Conservation (phyloP, 1,140 invertebrate genomes). For the Hetaerina americana region DNA sequence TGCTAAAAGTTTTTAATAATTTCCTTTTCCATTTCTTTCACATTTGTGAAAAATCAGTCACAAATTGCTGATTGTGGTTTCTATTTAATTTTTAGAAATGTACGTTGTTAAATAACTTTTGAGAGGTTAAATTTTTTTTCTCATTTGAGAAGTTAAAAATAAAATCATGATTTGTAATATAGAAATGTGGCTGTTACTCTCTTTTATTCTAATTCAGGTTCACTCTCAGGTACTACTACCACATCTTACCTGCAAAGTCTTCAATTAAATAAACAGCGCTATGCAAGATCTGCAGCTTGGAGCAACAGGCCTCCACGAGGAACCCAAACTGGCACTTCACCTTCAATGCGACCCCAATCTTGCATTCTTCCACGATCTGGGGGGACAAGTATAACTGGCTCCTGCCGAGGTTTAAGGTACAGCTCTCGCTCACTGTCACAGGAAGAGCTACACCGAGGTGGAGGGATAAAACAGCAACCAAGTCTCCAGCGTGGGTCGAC, state of each 20-base stretch:
- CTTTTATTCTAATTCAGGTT: background rate
- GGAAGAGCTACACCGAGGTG: background rate
- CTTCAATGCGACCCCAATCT: background rate
- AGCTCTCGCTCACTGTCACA: background rate
- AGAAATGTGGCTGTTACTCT: no score
- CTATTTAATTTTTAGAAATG: no score
- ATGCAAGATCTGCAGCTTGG: background rate
- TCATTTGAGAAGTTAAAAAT: no score
- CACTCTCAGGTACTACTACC: background rate
- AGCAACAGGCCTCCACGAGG: background rate
- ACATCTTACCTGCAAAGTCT: background rate
- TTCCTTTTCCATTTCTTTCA: no score
- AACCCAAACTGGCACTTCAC: background rate
- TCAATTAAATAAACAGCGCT: background rate
- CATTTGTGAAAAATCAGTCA: no score
- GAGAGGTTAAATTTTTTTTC: no score
- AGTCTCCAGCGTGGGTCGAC: background rate
- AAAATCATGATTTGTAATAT: no score
- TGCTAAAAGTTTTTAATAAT: no score
- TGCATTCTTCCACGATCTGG: background rate
- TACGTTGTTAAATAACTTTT: no score
- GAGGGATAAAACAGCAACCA: background rate
- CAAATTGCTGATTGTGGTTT: no score
- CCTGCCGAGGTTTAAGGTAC: background rate
- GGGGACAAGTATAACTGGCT: background rate